Evolutionary conservation across 2,888 invertebrate species (phyloP).

Genomic region (Trissolcus brochymenae): DNA sequence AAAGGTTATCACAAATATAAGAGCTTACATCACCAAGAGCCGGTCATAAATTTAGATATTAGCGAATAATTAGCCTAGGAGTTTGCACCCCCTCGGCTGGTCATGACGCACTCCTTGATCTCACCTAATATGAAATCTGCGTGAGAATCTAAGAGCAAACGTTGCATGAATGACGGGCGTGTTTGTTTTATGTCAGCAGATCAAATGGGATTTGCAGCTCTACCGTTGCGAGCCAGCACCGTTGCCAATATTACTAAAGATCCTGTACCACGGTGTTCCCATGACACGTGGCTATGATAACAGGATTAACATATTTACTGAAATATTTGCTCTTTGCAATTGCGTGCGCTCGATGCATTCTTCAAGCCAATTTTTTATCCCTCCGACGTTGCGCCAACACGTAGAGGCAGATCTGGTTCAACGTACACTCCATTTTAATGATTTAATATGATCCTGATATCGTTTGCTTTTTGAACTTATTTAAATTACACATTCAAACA

Average conservation of each 20-base stretch:
- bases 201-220: constrained; percentile 71
- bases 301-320: constrained; percentile 39
- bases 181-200: constrained; percentile 71
- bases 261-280: constrained; percentile 62
- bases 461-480: constrained; percentile 5
- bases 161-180: constrained; percentile 62
- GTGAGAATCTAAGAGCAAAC: constrained; percentile 50
- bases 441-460: constrained; percentile 15
- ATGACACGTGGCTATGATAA: constrained; percentile 61
- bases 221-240: constrained; percentile 48
- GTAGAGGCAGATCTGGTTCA: not conserved
- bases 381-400: too few species aligned
- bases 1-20: too few species aligned
- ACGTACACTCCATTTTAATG: constrained; percentile 16
- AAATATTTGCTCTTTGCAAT: constrained; percentile 29
- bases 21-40: too few species aligned
- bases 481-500: not conserved
- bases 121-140: constrained; percentile 16
- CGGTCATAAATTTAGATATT: constrained; percentile 26
- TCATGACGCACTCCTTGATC: constrained; percentile 14
- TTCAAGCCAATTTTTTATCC: not conserved
- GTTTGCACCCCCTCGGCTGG: not conserved
- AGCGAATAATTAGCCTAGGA: constrained; percentile 27
- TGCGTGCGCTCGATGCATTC: constrained; percentile 1
- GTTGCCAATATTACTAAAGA: constrained; percentile 63